Evolutionary conservation across 2,113 vertebrate genomes (phyloP).

Genomic region (Sterna hirundo): DNA sequence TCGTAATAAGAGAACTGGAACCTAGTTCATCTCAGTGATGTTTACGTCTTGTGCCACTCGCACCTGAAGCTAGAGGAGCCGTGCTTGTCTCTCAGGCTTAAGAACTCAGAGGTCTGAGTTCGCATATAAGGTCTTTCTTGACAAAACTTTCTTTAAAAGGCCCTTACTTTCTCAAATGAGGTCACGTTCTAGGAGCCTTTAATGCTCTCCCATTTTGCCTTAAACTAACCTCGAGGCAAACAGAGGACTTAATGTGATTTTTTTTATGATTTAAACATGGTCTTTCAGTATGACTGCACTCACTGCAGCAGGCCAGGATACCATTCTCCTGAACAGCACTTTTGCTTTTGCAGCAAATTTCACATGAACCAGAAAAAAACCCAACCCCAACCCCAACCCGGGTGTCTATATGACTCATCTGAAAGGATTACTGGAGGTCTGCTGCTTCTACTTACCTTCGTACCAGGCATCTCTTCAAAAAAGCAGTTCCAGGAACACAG

Average conservation of each 20-base stretch:
- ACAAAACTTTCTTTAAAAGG: background rate
- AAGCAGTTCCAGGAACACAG: background rate
- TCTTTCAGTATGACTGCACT: background rate
- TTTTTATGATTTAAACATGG: background rate
- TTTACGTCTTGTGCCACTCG: background rate
- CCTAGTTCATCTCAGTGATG: background rate
- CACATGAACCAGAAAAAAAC: background rate
- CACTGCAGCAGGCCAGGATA: background rate
- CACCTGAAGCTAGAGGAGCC: background rate
- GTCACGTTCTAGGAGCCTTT: background rate
- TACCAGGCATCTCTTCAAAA: background rate
- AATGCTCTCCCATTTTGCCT: background rate
- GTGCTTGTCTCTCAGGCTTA: background rate
- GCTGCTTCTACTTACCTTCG: background rate
- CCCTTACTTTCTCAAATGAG: background rate
- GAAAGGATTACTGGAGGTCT: background rate
- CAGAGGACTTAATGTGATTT: background rate
- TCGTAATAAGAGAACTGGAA: background rate
- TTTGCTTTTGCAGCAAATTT: constrained; percentile 18
- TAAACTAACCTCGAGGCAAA: background rate
- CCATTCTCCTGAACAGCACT: background rate
- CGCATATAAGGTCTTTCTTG: background rate
- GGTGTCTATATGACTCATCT: background rate
- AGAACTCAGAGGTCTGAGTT: background rate
- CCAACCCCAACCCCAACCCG: background rate